These are phyloP conservation scores for Smutsia temminckii DNA, from an alignment of 2,797 vertebrate genomes.

Conservation along the genomic window DNA sequence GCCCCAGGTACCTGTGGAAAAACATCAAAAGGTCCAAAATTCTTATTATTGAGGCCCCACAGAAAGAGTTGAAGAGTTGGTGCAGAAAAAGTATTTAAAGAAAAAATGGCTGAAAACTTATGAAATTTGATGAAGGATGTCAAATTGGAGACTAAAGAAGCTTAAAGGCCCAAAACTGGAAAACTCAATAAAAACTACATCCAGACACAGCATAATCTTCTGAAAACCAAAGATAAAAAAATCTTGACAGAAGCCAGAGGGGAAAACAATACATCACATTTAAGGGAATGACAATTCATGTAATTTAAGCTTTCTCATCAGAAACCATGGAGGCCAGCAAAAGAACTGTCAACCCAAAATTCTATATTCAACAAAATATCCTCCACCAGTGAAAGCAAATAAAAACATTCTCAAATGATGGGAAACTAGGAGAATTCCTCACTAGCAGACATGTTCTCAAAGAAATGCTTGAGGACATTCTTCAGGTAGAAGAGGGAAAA, in stretches of 20 bases:
- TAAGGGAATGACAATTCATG: neutral
- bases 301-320: neutral
- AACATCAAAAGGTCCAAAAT: neutral
- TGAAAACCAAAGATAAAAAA: neutral
- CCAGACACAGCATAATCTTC: neutral
- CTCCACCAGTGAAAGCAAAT: neutral
- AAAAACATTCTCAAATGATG: neutral
- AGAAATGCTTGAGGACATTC: neutral
- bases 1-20: neutral
- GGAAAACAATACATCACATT: neutral
- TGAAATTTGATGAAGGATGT: neutral
- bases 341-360: neutral
- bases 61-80: neutral
- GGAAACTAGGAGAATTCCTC: neutral
- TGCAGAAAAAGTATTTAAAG: neutral
- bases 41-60: neutral
- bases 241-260: neutral
- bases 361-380: neutral
- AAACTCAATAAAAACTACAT: neutral
- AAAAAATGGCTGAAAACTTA: neutral
- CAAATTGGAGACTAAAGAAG: neutral
- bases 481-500: neutral
- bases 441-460: neutral
- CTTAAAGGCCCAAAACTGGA: neutral
- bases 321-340: neutral